Base-by-base conservation (phyloP, 2,113 vertebrate species). In the Rhea pennata region DNA sequence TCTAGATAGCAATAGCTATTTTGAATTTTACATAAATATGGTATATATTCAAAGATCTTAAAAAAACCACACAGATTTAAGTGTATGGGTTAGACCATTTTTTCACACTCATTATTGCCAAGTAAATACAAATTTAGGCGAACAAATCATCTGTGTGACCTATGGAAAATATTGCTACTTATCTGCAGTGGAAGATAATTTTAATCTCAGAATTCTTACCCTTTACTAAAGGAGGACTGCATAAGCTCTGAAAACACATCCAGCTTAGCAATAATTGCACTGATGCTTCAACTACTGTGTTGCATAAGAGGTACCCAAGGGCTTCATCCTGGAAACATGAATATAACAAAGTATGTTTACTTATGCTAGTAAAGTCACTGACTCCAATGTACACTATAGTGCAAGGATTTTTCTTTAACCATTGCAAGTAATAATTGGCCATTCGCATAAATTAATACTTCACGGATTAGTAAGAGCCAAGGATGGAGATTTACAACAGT, bases 1-100 rank as follows among this genome's bases (percentile, higher is more conserved):
- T 87, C 53, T 54, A 71, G 90, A 97, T 93, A 76, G 20, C 61
- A 96, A 93, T 29, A 80, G 76, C 53, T 95, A 80, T 96, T 97
- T 92, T 78, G 67, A 67, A 76, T 92, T 90, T 53, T 66, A 92
- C 56, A 95, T 92, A 97, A 97, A 97, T 94, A 95, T 94, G 88
- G 64, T 93, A 94, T 95, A 95, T 89, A 62, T 70, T 84, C 93
- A 92, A 75, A 95, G 94, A 96, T 97, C 96, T 92, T 36, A 36
- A 36, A 69, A 33, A 94, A 90, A 85, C 31, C 7, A 67, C 29
- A 40, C 20, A 59, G 27, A 81, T 90, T 90, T 77, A 92, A 71
- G 14, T 1, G 0, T 59, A 36, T 29, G 20, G 15, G 29, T 79
- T 76, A 58, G 48, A 82, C 21, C 2, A 65, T 84, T 94, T 84